Evolutionary conservation across 2,113 vertebrate species (phyloP).

Genomic region (Hiodon alosoides): DNA sequence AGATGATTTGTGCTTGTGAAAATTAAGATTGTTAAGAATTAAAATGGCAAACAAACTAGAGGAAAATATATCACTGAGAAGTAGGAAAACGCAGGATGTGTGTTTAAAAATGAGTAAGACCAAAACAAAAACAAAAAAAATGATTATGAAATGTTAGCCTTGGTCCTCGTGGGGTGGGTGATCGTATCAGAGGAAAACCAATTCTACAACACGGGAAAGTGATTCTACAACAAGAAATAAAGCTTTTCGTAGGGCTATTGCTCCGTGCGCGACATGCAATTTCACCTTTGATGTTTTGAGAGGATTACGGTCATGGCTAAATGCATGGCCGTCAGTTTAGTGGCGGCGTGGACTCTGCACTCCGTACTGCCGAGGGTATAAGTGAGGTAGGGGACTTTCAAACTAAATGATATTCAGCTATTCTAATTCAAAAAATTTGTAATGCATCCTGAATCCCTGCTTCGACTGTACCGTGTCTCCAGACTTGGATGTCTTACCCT

Average conservation of each 20-base stretch:
- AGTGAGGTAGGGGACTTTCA: not conserved
- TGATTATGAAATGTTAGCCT: not conserved
- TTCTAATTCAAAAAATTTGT: not conserved
- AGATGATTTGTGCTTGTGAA: too few relatives aligned
- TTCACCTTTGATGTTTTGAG: slow-evolving; percentile 18
- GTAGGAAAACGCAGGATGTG: not conserved
- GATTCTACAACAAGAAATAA: not conserved
- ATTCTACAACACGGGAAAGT: too few relatives aligned
- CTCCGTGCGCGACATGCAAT: not conserved
- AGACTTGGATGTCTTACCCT: not conserved
- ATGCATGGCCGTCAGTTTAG: not conserved
- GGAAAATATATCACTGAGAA: too few relatives aligned
- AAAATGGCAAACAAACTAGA: too few relatives aligned
- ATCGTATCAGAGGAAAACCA: not conserved
- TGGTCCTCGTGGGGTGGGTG: not conserved
- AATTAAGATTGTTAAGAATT: too few relatives aligned
- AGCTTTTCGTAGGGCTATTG: not conserved
- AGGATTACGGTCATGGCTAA: not conserved
- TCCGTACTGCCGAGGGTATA: too few relatives aligned
- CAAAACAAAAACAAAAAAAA: not conserved
- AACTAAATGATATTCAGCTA: not conserved
- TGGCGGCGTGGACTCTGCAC: too few relatives aligned
- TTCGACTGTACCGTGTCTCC: not conserved
- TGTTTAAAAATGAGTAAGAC: not conserved
- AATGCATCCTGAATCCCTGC: not conserved